Evolutionary conservation across 2,113 vertebrate species (phyloP), one percentile per base, ranked within the genome.

Genomic region (Notothenia rossii): DNA sequence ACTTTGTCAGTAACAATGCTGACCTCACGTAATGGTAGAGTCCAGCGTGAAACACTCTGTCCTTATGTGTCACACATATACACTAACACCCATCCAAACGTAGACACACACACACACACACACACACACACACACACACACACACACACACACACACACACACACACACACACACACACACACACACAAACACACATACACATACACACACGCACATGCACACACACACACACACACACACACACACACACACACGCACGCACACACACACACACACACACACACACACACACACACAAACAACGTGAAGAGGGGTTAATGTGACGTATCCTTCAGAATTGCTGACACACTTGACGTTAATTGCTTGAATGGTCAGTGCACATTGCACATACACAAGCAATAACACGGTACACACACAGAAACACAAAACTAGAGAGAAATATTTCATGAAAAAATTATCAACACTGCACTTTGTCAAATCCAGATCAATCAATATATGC

Each of bases 1-100:
- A 74, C 74, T 89, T 88, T 82, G 77, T 87, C 86, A 81, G 81
- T 70, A 88, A 81, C 88, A 79, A 77, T 89, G 82, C 90, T 92
- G 89, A 92, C 86, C 87, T 91, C 86, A 89, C 88, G 79, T 91
- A 85, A 91, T 89, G 82, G 66, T 55, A 77, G 85, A 87, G 85
- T 86, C 81, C 75, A 78, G 80, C 61, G 49, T 89, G 85, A 90
- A 89, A 86, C 86, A 86, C 79, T 81, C 74, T 86, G 70, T 83
- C 74, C 77, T 81, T 79, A 50, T 65, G 53, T 70, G 55, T 54
- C 40, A 25, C 62, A 66, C n/a, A 65, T 15, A 10, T 53, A 59
- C 22, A 67, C 43, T 15, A n/a, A 29, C 51, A 61, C 22, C 60
- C 43, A 15, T 20, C 15, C 56, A 58, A 15, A 67, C 33, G 15